phyloP scores from a whole-genome alignment of 2,888 invertebrate genomes.

The Acleris laterana region DNA sequence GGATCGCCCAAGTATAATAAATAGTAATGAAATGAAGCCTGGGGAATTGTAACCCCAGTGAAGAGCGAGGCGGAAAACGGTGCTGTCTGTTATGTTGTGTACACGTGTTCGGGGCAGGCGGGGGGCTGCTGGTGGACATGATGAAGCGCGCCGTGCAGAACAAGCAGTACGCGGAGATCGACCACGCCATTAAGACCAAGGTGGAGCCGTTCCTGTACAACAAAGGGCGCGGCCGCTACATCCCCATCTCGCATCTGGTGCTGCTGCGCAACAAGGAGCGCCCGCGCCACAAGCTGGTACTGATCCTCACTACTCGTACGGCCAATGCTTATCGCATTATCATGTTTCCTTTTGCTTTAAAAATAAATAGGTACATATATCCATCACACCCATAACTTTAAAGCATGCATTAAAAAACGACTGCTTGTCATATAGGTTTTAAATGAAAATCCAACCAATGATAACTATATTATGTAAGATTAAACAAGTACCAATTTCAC shows the following conservation, averaged over 20 bases:
- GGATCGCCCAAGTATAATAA: too few species aligned
- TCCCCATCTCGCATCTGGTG: constrained; percentile 95
- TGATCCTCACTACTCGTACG: background rate
- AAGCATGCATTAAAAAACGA: too few species aligned
- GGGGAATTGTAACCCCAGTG: too few species aligned
- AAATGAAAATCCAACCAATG: too few species aligned
- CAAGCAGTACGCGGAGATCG: constrained; percentile 95
- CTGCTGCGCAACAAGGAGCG: constrained; percentile 94
- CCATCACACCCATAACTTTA: too few species aligned
- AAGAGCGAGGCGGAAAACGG: background rate
- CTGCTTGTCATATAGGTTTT: too few species aligned
- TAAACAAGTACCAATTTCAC: too few species aligned
- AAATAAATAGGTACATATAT: too few species aligned
- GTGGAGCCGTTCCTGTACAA: constrained; percentile 97
- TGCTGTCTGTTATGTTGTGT: background rate
- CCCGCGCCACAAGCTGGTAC: constrained; percentile 90
- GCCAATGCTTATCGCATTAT: background rate
- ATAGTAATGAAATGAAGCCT: too few species aligned
- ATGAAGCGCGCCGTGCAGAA: constrained; percentile 96
- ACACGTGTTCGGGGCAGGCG: constrained; percentile 81
- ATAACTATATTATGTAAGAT: too few species aligned
- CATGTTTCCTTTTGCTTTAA: too few species aligned
- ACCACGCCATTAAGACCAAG: constrained; percentile 95
- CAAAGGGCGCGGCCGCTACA: constrained; percentile 94
- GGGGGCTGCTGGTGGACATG: constrained; percentile 96